Evolutionary conservation across 1,140 invertebrate genomes (phyloP), one percentile per base, ranked within the genome.

Genomic region (Brachionus asplanchnoidis): DNA sequence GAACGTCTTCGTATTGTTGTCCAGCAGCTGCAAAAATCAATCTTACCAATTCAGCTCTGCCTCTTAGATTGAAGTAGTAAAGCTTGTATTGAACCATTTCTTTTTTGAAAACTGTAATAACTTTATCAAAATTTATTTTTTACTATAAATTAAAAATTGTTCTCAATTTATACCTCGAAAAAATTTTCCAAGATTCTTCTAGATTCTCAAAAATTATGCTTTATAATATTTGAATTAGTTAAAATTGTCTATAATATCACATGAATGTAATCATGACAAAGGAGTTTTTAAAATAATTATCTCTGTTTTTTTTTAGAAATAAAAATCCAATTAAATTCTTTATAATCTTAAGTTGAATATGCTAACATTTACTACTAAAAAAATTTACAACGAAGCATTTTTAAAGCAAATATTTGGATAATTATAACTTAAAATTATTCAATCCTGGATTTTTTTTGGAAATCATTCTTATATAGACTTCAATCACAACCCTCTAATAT

Each of bases 21-120:
- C 60, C 60, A 28, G 84, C 84, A 26, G 84, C 84, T 1, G 84
- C 70, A 77, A 85, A 85, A 17, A 85, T 53, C 2, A 77, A 42
- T 42, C 84, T 36, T 26, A 53, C 32, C 32, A 77, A 9, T 36
- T 85, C 84, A 40, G 23, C 84, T 26, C 53, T 28, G n/a, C 44
- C 84, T 60, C 40, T 77, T 1, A 36, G 17, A 44, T 75, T 56
- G 14, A 85, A 85, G 42, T 85, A 85, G 3, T 50, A 40, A 12
- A 85, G 44, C 56, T 84, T 84, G 26, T 84, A 84, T 40, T 70
- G 65, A 84, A 56, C 82, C 82, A 84, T 84, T 50, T 84, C 7
- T 28, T 36, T 7, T 36, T 36, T 6, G 0, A 36, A 7, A 36
- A 36, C 32, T 36, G 4, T 7, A 6, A 6, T 36, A 6, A 36